Evolutionary conservation across 2,888 invertebrate genomes (phyloP).

Genomic region (Cheiracanthium punctorium): DNA sequence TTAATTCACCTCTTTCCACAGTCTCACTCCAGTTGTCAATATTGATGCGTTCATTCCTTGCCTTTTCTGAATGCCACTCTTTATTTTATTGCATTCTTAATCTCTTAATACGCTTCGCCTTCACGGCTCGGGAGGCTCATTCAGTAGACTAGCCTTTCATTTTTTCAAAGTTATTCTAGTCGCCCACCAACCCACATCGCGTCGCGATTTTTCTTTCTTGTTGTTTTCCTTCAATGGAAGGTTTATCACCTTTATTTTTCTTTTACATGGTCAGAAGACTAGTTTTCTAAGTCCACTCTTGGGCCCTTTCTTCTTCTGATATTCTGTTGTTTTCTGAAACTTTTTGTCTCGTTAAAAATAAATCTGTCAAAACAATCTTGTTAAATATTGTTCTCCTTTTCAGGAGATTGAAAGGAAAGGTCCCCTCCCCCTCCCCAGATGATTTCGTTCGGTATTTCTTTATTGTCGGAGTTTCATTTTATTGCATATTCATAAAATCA

Average conservation of each 20-base stretch:
- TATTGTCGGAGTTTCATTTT: no score
- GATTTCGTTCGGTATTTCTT: no score
- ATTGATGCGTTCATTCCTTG: not conserved
- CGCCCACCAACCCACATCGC: not conserved
- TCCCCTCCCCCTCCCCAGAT: no score
- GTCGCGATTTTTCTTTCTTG: not conserved
- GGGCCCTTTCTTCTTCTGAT: not conserved
- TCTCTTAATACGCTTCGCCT: constrained; percentile 1
- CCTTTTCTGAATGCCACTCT: not conserved
- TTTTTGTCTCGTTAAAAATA: not conserved
- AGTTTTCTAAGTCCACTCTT: not conserved
- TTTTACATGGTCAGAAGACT: not conserved
- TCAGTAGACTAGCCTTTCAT: not conserved
- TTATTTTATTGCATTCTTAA: not conserved
- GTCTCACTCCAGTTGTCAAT: not conserved
- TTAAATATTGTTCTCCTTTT: no score
- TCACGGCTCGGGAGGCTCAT: not conserved
- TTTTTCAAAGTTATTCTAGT: not conserved
- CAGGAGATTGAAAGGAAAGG: no score
- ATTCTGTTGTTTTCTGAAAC: not conserved
- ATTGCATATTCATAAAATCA: no score
- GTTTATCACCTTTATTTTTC: not conserved
- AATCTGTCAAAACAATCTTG: not conserved
- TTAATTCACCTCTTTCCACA: not conserved
- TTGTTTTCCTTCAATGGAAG: not conserved